phyloP scores from a whole-genome alignment of 2,113 vertebrate species.

The Melanerpes aurifrons region DNA sequence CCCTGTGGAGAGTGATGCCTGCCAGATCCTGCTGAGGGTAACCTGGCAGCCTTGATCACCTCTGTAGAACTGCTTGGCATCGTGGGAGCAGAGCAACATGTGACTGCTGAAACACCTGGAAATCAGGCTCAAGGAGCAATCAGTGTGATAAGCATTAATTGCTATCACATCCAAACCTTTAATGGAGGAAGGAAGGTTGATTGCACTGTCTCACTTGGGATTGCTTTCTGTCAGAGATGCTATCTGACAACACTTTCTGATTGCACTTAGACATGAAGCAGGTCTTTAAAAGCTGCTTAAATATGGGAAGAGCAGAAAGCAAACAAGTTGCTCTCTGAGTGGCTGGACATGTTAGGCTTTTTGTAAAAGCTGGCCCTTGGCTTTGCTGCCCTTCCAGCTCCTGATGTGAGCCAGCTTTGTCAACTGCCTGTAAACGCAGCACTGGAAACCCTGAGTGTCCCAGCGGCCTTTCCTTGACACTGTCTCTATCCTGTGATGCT shows the following conservation, averaged over 20 bases:
- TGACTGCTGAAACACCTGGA: slow-evolving; percentile 60
- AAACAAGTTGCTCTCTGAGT: slow-evolving; percentile 41
- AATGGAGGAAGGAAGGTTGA: slow-evolving; percentile 67
- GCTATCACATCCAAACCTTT: slow-evolving; percentile 66
- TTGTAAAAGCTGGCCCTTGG: not conserved
- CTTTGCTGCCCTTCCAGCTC: slow-evolving; percentile 28
- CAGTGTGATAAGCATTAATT: slow-evolving; percentile 74
- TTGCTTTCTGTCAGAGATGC: slow-evolving; percentile 51
- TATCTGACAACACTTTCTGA: slow-evolving; percentile 56
- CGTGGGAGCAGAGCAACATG: not conserved
- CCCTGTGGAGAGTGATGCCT: not conserved
- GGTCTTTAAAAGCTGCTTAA: slow-evolving; percentile 37
- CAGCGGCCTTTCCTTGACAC: not conserved
- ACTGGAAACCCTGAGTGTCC: not conserved
- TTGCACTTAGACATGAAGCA: slow-evolving; percentile 58
- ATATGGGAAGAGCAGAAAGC: slow-evolving; percentile 33
- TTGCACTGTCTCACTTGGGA: slow-evolving; percentile 60
- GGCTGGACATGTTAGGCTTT: not conserved
- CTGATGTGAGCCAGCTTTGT: not conserved
- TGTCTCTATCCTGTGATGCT: not conserved
- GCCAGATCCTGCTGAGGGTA: slow-evolving; percentile 19
- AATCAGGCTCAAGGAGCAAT: slow-evolving; percentile 72
- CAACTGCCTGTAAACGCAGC: not conserved
- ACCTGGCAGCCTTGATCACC: slow-evolving; percentile 39
- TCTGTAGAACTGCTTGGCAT: not conserved